Conservation (phyloP, 2,888 invertebrate genomes). For the Schizaphis graminum region DNA sequence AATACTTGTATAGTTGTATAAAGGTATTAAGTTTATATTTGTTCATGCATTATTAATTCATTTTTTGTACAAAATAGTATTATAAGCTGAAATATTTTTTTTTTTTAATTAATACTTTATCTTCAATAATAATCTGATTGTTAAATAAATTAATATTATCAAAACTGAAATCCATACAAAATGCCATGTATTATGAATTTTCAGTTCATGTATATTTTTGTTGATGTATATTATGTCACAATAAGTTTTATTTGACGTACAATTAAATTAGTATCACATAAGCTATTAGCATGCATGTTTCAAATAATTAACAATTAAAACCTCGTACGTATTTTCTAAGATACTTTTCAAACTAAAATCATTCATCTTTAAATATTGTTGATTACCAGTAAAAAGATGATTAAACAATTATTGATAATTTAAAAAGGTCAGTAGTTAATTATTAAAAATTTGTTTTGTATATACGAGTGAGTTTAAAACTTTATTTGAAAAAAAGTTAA, state of each 20-base stretch:
- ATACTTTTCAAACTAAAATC: background rate
- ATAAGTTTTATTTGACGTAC: background rate
- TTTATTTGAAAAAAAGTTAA: background rate
- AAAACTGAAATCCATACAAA: slow-evolving; percentile 62
- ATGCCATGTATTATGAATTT: slow-evolving; percentile 58
- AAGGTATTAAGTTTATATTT: background rate
- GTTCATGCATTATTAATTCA: slow-evolving; percentile 13
- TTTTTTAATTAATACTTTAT: background rate
- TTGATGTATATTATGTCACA: background rate
- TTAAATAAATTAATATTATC: background rate
- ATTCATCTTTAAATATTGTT: background rate
- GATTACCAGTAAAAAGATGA: background rate
- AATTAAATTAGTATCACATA: background rate
- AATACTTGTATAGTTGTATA: background rate
- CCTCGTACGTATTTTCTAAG: background rate
- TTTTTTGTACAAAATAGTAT: background rate
- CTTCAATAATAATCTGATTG: background rate
- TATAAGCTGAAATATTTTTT: background rate
- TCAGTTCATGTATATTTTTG: slow-evolving; percentile 38
- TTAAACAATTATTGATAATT: background rate
- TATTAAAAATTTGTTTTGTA: background rate
- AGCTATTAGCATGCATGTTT: slow-evolving; percentile 13
- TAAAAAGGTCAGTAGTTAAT: background rate
- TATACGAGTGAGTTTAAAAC: background rate
- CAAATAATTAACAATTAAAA: background rate